Base-by-base conservation (phyloP, 2,113 vertebrate genomes). In the Colistium nudipinnis region DNA sequence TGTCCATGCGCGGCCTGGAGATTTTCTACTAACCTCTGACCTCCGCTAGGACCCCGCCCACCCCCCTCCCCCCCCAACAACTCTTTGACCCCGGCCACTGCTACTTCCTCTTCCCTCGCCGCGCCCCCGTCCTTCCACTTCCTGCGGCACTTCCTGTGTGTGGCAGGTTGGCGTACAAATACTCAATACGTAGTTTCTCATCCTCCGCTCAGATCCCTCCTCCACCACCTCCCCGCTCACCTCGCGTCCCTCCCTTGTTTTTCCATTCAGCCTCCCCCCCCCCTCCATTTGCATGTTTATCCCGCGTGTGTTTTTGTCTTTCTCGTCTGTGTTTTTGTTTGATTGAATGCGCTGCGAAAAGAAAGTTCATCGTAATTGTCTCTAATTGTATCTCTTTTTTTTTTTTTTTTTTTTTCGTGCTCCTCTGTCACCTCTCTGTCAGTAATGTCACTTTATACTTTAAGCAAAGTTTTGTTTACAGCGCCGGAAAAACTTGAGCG, bases 21-120 rank as follows among this genome's bases (percentile, higher is more conserved):
- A 92, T 93, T 90, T 93, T 93, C 93, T 93, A 93, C 93, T 94
- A 94, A 93, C 93, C 74, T 83, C 84, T 75, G 80, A 86, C 67
- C 75, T 86, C 90, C 27, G 16, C 68, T 80, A 75, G 81, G 74
- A 85, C 59, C 81, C 77, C 68, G 4, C 12, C 25, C 22, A 8
- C 48, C 5, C 14, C 39, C 39, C 39, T 16, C 39, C 14, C 16
- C 13, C 7, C 41, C 62, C 83, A 79, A 84, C 89, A 81, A 71
- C 84, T 86, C 76, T 90, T 81, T 84, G 80, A 87, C 56, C 78
- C 79, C 71, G 73, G 78, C 80, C 72, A 62, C 86, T 72, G 79
- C 88, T 85, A 67, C 89, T 82, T 80, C 88, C 80, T 88, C 80
- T 74, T 80, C 76, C 84, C 89, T 20, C 85, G 75, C 48, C 71